These are phyloP conservation scores for Anhinga rufa DNA, from an alignment of 2,113 vertebrate genomes.

Conservation along the genomic window DNA sequence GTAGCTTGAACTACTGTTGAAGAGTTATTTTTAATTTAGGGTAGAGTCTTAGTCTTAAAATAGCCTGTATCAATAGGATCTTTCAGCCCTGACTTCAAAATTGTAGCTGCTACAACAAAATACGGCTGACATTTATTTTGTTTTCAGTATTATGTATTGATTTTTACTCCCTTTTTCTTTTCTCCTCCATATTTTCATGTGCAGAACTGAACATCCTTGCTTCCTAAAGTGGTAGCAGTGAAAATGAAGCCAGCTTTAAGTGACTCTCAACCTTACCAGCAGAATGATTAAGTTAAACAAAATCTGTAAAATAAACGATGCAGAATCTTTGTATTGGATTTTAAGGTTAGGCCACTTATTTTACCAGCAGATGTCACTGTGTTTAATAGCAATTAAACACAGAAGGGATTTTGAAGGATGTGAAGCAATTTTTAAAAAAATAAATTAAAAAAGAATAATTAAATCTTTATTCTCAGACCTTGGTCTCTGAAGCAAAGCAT, in stretches of 20 bases:
- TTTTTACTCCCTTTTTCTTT: background rate
- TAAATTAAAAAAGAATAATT: background rate
- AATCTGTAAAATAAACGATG: background rate
- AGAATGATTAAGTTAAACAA: background rate
- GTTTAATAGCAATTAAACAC: background rate
- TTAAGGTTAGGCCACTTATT: background rate
- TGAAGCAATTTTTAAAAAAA: background rate
- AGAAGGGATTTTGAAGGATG: background rate
- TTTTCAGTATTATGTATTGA: background rate
- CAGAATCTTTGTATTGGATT: background rate
- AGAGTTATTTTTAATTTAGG: background rate
- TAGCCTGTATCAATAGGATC: background rate
- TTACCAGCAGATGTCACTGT: slow-evolving; percentile 28
- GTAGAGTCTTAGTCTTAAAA: background rate
- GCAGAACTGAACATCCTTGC: background rate
- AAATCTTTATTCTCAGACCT: background rate
- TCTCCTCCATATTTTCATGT: background rate
- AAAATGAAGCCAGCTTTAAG: background rate
- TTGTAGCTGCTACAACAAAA: background rate
- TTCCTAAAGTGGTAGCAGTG: background rate
- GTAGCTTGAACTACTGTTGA: background rate
- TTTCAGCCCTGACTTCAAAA: background rate
- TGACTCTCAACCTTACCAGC: background rate
- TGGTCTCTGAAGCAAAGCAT: background rate
- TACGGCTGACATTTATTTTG: background rate